Conservation (phyloP, 2,888 invertebrate species). For the Nowickia ferox region DNA sequence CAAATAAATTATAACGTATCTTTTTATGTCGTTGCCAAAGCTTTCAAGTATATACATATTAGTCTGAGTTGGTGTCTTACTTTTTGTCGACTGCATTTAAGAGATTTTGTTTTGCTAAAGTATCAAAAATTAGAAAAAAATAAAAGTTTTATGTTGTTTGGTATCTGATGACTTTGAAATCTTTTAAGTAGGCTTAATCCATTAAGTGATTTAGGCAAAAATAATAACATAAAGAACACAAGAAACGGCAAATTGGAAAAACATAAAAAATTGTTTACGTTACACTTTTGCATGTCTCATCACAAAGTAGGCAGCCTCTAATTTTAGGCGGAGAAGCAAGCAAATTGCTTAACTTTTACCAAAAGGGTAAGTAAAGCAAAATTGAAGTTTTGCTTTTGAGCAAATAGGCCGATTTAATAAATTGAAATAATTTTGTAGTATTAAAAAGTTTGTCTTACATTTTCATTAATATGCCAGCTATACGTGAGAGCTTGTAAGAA, state of each 20-base stretch:
- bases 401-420: background rate
- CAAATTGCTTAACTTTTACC: background rate
- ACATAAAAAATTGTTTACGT: constrained; percentile 29
- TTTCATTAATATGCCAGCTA: background rate
- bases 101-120: constrained; percentile 39
- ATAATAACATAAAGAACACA: constrained; percentile 35
- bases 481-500: background rate
- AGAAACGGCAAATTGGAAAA: constrained; percentile 33
- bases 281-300: constrained; percentile 30
- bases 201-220: constrained; percentile 73
- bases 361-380: background rate
- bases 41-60: constrained; percentile 36
- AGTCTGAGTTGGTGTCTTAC: constrained; percentile 6
- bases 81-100: constrained; percentile 44
- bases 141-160: constrained; percentile 58
- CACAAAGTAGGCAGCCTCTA: background rate
- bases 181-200: constrained; percentile 75
- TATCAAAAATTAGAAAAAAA: constrained; percentile 24
- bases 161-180: constrained; percentile 73
- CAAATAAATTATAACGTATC: constrained; percentile 2
- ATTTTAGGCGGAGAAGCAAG: background rate
- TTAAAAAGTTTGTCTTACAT: background rate
- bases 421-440: background rate
- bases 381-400: background rate
- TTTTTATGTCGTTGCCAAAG: background rate